Conservation (phyloP, 92 coral and sea anemone genomes). For the Zoanthus gigantus region DNA sequence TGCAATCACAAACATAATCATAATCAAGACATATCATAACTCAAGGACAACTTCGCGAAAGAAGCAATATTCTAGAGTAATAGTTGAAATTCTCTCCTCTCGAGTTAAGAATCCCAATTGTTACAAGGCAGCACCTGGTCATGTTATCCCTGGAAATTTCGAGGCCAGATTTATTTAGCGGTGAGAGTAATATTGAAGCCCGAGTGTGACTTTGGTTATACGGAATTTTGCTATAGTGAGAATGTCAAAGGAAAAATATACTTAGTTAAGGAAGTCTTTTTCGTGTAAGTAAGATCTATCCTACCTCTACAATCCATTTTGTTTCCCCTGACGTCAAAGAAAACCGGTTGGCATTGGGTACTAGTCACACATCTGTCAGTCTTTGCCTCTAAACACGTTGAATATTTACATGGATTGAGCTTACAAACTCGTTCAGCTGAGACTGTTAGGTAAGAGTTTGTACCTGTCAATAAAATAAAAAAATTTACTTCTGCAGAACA, state of each 20-base stretch:
- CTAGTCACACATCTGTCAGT: conserved; percentile 81
- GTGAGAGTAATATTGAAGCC: too few species aligned
- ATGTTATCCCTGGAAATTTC: too few species aligned
- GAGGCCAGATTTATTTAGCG: too few species aligned
- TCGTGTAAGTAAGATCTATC: neutral
- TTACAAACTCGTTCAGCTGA: conserved; percentile 76
- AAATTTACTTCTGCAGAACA: too few species aligned
- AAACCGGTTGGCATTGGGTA: conserved; percentile 80
- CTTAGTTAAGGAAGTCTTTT: neutral
- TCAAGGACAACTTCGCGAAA: too few species aligned
- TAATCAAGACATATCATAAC: too few species aligned
- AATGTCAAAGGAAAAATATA: neutral
- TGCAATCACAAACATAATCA: too few species aligned
- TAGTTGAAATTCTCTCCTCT: too few species aligned
- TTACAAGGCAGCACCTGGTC: too few species aligned
- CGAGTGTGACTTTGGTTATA: too few species aligned
- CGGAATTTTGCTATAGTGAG: neutral
- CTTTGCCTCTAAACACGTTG: conserved; percentile 72
- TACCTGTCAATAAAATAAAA: conserved; percentile 47
- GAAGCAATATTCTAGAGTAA: too few species aligned
- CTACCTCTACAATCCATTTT: conserved; percentile 85
- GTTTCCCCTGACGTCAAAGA: conserved; percentile 72
- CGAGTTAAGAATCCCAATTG: too few species aligned
- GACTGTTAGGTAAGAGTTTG: conserved; percentile 65
- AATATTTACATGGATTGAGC: conserved; percentile 73